Percentiles rank a stretch among this genome's conserved stretches.
Conservation (phyloP, 2,888 invertebrate species). For the Chymomyza amoena region DNA sequence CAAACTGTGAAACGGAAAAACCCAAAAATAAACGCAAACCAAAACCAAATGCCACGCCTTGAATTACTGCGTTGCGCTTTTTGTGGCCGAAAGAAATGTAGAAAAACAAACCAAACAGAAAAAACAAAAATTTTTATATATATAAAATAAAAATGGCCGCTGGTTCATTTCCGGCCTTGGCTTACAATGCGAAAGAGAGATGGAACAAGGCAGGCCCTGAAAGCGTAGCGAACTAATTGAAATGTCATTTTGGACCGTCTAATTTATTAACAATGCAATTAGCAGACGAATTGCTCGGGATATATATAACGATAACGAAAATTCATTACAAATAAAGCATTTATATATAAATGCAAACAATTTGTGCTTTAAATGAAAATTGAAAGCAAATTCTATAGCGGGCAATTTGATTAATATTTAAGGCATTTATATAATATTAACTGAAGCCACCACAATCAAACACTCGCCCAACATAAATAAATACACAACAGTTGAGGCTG, state of each 20-base stretch:
- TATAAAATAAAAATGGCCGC: not conserved
- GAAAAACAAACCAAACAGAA: not conserved
- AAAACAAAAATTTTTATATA: not conserved
- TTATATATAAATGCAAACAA: not conserved
- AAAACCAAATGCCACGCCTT: not conserved
- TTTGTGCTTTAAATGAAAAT: not conserved
- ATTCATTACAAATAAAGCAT: conserved; percentile 7
- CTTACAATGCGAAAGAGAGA: not conserved
- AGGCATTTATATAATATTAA: not conserved
- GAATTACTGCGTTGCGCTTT: not conserved
- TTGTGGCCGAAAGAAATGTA: not conserved
- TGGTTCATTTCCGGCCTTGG: conserved; percentile 3
- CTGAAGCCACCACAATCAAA: not conserved
- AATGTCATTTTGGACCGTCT: conserved; percentile 25
- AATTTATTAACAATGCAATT: conserved; percentile 28
- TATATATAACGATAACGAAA: not conserved
- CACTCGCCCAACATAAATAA: not conserved
- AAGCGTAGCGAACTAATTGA: conserved; percentile 36
- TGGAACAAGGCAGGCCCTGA: not conserved
- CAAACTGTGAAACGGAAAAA: not conserved
- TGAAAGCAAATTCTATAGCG: not conserved
- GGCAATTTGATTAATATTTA: not conserved
- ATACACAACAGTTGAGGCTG: not conserved
- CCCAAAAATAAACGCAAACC: not conserved
- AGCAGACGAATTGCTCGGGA: not conserved